Evolutionary conservation across 2,888 invertebrate species (phyloP).

Genomic region (Phragmatobia fuliginosa): DNA sequence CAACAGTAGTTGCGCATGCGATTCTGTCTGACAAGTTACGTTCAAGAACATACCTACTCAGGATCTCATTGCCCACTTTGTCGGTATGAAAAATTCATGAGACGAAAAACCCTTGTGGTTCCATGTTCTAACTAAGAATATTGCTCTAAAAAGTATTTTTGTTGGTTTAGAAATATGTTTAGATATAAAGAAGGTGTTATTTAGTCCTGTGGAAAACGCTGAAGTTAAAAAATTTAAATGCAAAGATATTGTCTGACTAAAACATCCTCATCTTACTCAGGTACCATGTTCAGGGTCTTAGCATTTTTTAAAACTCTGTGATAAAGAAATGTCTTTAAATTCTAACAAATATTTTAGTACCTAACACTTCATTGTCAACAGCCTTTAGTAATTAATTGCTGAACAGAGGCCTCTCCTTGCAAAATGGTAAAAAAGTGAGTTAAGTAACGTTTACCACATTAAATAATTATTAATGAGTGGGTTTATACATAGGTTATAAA

Average conservation of each 20-base stretch:
- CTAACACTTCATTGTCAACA: background rate
- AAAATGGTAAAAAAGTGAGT: too few species aligned
- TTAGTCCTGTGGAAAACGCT: background rate
- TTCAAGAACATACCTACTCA: conserved; percentile 25
- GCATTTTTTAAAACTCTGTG: background rate
- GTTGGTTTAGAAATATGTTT: conserved; percentile 12
- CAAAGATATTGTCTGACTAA: too few species aligned
- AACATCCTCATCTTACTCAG: background rate
- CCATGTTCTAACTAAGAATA: conserved; percentile 23
- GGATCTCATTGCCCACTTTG: conserved; percentile 48
- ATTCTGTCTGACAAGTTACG: conserved; percentile 24
- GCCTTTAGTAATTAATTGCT: too few species aligned
- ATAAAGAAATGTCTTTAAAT: background rate
- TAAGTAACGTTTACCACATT: too few species aligned
- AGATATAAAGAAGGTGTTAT: conserved; percentile 8
- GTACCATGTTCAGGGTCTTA: too few species aligned
- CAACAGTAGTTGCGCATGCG: conserved; percentile 22
- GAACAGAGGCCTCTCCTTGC: too few species aligned
- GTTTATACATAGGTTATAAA: too few species aligned
- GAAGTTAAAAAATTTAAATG: background rate
- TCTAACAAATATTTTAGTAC: background rate
- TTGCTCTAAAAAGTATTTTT: conserved; percentile 9
- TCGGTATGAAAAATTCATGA: conserved; percentile 53
- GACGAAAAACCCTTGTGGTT: conserved; percentile 33
- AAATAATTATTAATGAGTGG: too few species aligned